These are phyloP conservation scores for Ornithoptera alexandrae DNA, from an alignment of 2,888 invertebrate genomes.

Conservation along the genomic window DNA sequence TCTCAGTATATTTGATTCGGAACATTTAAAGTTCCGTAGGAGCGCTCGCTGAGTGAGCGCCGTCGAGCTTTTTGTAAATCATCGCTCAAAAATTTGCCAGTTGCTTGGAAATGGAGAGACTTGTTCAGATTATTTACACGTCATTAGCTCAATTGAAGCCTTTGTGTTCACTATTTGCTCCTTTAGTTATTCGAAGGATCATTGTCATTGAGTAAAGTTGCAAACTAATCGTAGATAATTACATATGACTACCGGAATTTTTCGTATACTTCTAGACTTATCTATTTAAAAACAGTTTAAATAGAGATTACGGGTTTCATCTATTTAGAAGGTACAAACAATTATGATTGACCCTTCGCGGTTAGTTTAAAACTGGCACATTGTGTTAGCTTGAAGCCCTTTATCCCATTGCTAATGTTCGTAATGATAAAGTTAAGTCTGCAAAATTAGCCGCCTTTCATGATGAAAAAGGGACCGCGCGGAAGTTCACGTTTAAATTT, in stretches of 20 bases:
- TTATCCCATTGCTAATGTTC: conserved; percentile 22
- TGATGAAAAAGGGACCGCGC: conserved; percentile 14
- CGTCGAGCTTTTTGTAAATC: conserved; percentile 32
- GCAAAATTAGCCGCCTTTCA: conserved; percentile 24
- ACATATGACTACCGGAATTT: conserved; percentile 3
- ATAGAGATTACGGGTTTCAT: background rate
- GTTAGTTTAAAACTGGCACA: conserved; percentile 2
- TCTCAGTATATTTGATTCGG: conserved; percentile 20
- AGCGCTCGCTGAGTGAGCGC: conserved; percentile 8
- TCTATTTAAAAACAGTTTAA: background rate
- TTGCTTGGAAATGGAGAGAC: conserved; percentile 58
- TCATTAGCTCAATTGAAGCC: conserved; percentile 63
- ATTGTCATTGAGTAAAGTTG: conserved; percentile 58
- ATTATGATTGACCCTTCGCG: conserved; percentile 4
- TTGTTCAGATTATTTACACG: conserved; percentile 65
- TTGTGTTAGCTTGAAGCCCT: conserved; percentile 11
- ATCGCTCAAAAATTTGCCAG: conserved; percentile 63
- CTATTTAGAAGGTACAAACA: background rate
- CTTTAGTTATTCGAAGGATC: conserved; percentile 44
- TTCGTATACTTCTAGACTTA: background rate
- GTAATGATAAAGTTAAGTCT: conserved; percentile 26
- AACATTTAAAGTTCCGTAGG: conserved; percentile 15
- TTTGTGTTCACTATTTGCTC: conserved; percentile 50
- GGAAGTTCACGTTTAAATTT: conserved; percentile 20
- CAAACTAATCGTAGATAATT: conserved; percentile 28